Evolutionary conservation across 2,113 vertebrate species (phyloP).

Genomic region (Atherinomorus stipes): DNA sequence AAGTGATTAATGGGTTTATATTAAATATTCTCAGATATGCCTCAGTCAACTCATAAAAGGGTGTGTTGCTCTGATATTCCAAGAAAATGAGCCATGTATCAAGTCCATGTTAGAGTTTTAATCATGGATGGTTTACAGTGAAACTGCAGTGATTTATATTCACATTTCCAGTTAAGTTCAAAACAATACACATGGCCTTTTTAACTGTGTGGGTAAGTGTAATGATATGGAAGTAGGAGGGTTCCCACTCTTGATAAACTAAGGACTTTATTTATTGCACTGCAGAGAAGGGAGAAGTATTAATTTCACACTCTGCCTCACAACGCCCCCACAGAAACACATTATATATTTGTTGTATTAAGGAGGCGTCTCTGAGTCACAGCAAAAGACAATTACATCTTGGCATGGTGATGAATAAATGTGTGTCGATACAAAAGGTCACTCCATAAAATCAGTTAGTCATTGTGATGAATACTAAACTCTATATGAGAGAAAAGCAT

Average conservation of each 20-base stretch:
- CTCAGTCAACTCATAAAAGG: background rate
- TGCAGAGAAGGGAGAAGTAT: slow-evolving; percentile 58
- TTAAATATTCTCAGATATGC: background rate
- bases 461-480: slow-evolving; percentile 29
- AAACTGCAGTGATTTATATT: slow-evolving; percentile 46
- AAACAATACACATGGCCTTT: slow-evolving; percentile 45
- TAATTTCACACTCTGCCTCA: slow-evolving; percentile 78
- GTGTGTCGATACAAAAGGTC: slow-evolving; percentile 56
- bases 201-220: slow-evolving; percentile 46
- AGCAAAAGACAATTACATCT: slow-evolving; percentile 64
- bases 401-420: slow-evolving; percentile 56
- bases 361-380: slow-evolving; percentile 51
- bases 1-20: background rate
- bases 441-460: slow-evolving; percentile 39
- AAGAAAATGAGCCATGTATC: slow-evolving; percentile 15
- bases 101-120: slow-evolving; percentile 2
- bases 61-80: slow-evolving; percentile 7
- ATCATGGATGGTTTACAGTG: background rate
- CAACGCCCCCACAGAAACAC: slow-evolving; percentile 56
- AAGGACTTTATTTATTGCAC: slow-evolving; percentile 68
- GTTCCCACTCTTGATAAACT: slow-evolving; percentile 51
- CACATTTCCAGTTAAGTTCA: slow-evolving; percentile 49
- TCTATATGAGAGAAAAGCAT: slow-evolving; percentile 10
- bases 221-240: slow-evolving; percentile 50
- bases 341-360: slow-evolving; percentile 67